phyloP scores from a whole-genome alignment of 2,888 invertebrate genomes.

The Ferrisia virgata region DNA sequence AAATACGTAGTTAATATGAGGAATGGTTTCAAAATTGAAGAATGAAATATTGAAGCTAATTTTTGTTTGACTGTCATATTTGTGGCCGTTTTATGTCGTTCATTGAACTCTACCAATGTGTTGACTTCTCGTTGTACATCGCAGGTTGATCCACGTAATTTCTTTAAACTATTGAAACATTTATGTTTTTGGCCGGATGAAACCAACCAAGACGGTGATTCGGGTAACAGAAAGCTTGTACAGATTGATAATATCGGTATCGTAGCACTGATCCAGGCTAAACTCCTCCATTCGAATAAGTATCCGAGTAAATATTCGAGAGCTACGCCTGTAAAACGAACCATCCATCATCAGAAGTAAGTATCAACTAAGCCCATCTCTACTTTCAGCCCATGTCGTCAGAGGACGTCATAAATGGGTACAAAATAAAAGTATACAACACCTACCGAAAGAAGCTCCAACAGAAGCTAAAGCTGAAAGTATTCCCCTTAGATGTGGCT shows the following conservation, averaged over 20 bases:
- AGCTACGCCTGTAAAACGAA: constrained; percentile 49
- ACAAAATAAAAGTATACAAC: not conserved
- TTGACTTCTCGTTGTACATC: constrained; percentile 64
- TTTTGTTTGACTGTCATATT: constrained; percentile 54
- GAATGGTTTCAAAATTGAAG: constrained; percentile 65
- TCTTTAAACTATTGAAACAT: constrained; percentile 57
- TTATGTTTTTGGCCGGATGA: constrained; percentile 61
- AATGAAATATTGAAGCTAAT: constrained; percentile 59
- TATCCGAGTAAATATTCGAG: constrained; percentile 53
- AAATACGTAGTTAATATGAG: constrained; percentile 63
- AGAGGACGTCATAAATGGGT: too few relatives aligned
- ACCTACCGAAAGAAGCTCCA: constrained; percentile 65
- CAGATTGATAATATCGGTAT: constrained; percentile 62
- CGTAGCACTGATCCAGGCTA: constrained; percentile 63
- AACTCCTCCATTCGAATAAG: constrained; percentile 61
- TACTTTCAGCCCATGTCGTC: too few relatives aligned
- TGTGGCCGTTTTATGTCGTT: constrained; percentile 59
- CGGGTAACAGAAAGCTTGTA: constrained; percentile 64
- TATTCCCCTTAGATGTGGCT: constrained; percentile 72
- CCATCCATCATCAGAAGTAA: too few relatives aligned
- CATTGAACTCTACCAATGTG: constrained; percentile 61
- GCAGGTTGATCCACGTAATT: constrained; percentile 63
- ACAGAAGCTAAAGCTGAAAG: constrained; percentile 69
- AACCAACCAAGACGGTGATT: constrained; percentile 70
- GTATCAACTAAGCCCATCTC: too few relatives aligned